Conservation (phyloP, 2,113 vertebrate species). For the Ptilorrhoa leucosticta region DNA sequence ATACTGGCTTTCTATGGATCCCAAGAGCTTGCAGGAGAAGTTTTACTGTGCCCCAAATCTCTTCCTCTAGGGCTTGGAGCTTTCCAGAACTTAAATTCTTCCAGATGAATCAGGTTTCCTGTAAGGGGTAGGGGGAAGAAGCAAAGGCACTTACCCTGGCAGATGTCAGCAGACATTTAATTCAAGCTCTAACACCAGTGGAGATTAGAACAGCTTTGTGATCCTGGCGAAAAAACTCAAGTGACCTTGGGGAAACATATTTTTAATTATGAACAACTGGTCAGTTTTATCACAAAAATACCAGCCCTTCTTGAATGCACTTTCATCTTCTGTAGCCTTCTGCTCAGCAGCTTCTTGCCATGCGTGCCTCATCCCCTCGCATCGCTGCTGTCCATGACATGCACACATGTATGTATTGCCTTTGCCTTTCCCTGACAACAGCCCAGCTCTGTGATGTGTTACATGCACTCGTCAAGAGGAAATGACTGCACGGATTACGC, state of each 20-base stretch:
- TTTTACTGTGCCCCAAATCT: neutral
- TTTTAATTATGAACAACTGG: neutral
- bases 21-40: neutral
- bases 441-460: neutral
- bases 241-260: neutral
- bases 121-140: neutral
- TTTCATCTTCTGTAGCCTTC: neutral
- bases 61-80: neutral
- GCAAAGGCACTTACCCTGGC: neutral
- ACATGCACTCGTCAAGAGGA: neutral
- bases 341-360: neutral
- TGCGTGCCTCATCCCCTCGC: rapidly evolving
- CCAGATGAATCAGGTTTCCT: neutral
- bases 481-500: neutral
- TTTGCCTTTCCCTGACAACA: neutral
- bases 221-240: neutral
- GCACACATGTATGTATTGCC: neutral
- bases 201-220: slow-evolving; percentile 40
- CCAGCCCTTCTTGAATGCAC: neutral
- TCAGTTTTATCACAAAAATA: neutral
- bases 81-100: neutral
- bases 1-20: neutral
- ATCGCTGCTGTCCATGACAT: rapidly evolving
- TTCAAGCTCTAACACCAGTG: slow-evolving; percentile 28
- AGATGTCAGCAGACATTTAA: slow-evolving; percentile 35